Evolutionary conservation across 1,140 invertebrate species (phyloP), one percentile per base, ranked within the genome.

Genomic region (Portunus trituberculatus): DNA sequence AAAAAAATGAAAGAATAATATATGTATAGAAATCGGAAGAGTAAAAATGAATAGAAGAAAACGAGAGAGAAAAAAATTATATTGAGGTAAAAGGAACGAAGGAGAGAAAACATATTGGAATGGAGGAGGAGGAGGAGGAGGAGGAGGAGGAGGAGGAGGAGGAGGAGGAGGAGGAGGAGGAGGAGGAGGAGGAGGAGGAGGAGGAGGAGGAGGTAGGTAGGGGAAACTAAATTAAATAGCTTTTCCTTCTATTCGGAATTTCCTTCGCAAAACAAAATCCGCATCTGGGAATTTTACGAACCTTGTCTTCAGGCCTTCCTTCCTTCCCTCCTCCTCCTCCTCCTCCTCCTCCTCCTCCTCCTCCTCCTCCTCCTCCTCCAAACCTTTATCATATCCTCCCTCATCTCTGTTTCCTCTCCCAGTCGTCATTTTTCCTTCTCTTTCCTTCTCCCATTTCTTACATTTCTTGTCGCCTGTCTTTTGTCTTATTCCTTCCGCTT

Each of bases 221-320:
- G 59, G 59, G 67, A 76, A 76, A 76, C 67, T 76, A 76, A 76
- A 76, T 76, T 76, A 76, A 76, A 76, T 76, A 8, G 67, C 67
- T n/a, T 20, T 59, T 76, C 67, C 67, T 12, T 76, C 67, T 25
- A 25, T n/a, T 76, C 67, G 67, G 67, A 76, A n/a, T 76, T 76
- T 76, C 67, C 67, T 20, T 76, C 67, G 67, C 67, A 76, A 76
- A 76, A 76, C 67, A 76, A 76, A n/a, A 76, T 76, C n/a, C 67
- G 67, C 67, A 1, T 76, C 25, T 32, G 67, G n/a, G 67, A 76
- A 76, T n/a, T 76, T 76, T 76, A 20, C 12, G 67, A n/a, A 76
- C 20, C 67, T 76, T 76, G 12, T 76, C 67, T 20, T n/a, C 32
- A 10, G 6, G 14, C 20, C 39, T 6, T 52, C 31, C 87, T 0